These are phyloP conservation scores for Willisornis vidua DNA, from an alignment of 2,113 vertebrate genomes.

Conservation along the genomic window DNA sequence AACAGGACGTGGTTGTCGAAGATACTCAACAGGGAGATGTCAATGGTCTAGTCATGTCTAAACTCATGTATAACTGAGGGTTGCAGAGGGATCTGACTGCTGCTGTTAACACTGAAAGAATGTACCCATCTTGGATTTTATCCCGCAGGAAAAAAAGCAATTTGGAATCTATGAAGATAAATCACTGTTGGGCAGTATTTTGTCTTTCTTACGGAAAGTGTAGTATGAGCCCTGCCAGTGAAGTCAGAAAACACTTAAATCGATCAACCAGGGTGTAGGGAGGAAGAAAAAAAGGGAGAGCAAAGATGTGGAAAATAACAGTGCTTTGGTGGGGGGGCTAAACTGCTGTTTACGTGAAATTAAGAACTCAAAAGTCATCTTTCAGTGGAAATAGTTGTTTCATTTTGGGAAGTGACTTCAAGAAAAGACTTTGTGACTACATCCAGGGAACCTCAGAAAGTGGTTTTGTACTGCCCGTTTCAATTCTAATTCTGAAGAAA, in stretches of 20 bases:
- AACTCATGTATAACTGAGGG: neutral
- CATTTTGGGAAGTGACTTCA: neutral
- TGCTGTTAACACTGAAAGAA: neutral
- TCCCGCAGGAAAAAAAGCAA: neutral
- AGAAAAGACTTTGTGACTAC: neutral
- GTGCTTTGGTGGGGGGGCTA: neutral
- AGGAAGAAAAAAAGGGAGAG: neutral
- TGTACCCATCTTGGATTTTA: neutral
- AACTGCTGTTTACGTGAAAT: neutral
- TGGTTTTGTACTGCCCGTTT: neutral
- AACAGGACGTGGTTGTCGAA: slow-evolving; percentile 48
- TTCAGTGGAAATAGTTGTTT: neutral
- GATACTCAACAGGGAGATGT: slow-evolving; percentile 29
- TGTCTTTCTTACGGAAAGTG: neutral
- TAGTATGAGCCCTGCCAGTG: neutral
- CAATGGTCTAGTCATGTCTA: neutral
- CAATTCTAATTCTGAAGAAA: neutral
- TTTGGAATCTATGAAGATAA: neutral
- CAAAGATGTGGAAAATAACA: neutral
- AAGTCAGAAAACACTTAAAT: neutral
- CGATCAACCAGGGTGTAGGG: neutral
- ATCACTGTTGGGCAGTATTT: neutral
- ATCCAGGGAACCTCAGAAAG: neutral
- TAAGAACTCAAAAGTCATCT: neutral
- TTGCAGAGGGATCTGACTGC: neutral